Evolutionary conservation across 1,140 invertebrate species (phyloP).

Genomic region (Drosophila prosaltans): DNA sequence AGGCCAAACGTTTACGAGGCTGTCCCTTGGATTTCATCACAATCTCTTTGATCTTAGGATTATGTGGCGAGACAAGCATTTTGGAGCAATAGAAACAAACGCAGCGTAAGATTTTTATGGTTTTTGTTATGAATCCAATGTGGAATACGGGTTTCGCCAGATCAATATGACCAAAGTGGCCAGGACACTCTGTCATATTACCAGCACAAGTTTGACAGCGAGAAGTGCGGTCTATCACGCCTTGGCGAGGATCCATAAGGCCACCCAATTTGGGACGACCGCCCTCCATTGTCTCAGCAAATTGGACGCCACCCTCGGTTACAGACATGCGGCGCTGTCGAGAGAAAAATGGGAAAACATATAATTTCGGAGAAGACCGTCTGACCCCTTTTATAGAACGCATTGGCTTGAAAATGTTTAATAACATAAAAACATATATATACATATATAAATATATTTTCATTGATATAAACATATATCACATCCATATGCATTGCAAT

Average conservation of each 20-base stretch:
- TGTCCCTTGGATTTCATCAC: slow-evolving; percentile 98
- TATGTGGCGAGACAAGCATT: slow-evolving; percentile 95
- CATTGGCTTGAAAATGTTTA: too few species aligned
- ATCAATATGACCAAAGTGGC: slow-evolving; percentile 99
- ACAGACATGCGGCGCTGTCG: slow-evolving; percentile 97
- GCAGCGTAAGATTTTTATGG: slow-evolving; percentile 97
- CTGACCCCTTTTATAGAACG: too few species aligned
- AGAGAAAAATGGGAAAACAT: not conserved
- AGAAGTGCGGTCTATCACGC: slow-evolving; percentile 96
- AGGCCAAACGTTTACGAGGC: slow-evolving; percentile 95
- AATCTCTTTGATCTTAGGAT: slow-evolving; percentile 99
- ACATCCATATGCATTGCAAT: not conserved
- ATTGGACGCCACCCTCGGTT: slow-evolving; percentile 97
- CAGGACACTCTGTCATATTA: slow-evolving; percentile 99
- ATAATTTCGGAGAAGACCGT: too few species aligned
- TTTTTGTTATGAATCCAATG: slow-evolving; percentile 98
- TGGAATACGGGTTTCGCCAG: slow-evolving; percentile 99
- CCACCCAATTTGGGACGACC: slow-evolving; percentile 98
- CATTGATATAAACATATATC: not conserved
- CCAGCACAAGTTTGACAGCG: slow-evolving; percentile 99
- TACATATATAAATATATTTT: not conserved
- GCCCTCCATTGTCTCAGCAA: slow-evolving; percentile 99
- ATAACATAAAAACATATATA: too few species aligned
- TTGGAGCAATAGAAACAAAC: slow-evolving; percentile 99
- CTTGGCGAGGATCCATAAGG: slow-evolving; percentile 99